phyloP scores from a whole-genome alignment of 1,140 invertebrate genomes.

The Gerris buenoi region DNA sequence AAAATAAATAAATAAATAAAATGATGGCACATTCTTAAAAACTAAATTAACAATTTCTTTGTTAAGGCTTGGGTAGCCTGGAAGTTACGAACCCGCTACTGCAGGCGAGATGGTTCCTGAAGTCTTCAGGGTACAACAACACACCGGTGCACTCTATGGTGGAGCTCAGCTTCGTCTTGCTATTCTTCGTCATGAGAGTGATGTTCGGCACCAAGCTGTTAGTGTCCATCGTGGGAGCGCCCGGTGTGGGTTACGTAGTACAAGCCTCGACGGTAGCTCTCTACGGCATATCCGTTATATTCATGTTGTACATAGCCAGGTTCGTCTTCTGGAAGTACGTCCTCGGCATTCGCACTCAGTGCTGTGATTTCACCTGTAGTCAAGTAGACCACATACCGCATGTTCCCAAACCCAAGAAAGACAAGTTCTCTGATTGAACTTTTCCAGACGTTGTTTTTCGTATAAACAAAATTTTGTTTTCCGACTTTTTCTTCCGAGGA shows the following conservation, averaged over 20 bases:
- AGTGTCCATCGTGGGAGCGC: constrained; percentile 3
- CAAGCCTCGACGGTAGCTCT: constrained; percentile 12
- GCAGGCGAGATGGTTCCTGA: constrained; percentile 36
- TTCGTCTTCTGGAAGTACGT: constrained; percentile 13
- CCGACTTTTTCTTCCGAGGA: too few species aligned
- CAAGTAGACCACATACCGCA: not conserved
- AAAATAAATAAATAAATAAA: too few species aligned
- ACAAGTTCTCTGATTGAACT: too few species aligned
- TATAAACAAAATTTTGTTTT: too few species aligned
- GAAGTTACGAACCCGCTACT: constrained; percentile 43
- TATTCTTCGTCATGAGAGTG: constrained; percentile 16
- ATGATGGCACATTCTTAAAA: too few species aligned
- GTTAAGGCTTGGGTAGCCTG: constrained; percentile 33
- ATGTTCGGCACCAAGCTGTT: constrained; percentile 14
- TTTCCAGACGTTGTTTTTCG: too few species aligned
- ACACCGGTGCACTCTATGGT: constrained; percentile 15
- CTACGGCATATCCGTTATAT: constrained; percentile 16
- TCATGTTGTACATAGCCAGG: constrained; percentile 13
- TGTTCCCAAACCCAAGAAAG: too few species aligned
- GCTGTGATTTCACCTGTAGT: not conserved
- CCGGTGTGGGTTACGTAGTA: constrained; percentile 5
- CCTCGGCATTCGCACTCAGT: not conserved
- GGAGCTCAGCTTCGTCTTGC: constrained; percentile 12
- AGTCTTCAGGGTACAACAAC: constrained; percentile 25
- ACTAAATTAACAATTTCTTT: too few species aligned